Evolutionary conservation across 2,113 vertebrate genomes (phyloP), one percentile per base, ranked within the genome.

Genomic region (Pithys albifrons): DNA sequence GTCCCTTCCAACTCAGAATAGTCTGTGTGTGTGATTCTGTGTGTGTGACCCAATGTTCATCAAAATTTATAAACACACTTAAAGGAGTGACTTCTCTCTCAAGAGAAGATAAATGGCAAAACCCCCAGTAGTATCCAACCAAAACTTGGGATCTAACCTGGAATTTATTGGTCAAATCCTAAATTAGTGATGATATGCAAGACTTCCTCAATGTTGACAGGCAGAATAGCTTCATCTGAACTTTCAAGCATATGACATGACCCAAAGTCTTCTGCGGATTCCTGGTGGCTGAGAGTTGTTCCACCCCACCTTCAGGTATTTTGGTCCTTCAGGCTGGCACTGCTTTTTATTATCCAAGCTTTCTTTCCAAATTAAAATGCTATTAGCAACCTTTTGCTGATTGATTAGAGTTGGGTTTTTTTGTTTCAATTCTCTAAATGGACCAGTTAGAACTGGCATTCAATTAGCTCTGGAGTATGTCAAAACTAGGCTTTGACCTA

Each of bases 121-220:
- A 77, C 15, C 2, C 4, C 22, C 6, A 12, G 0, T 3, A 74
- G 12, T 15, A 77, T 64, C 1, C 35, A 67, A 65, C 5, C 16
- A 43, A 88, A 92, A 59, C 19, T 46, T 61, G 59, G 7, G 31
- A 83, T 73, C 39, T 29, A 57, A 10, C 2, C 9, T 41, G 27
- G 8, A 12, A 69, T 59, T 65, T 88, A 48, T 55, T 79, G 75
- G 39, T 88, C 45, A 79, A 83, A 49, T n/a, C n/a, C 31, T 62
- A n/a, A 45, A 31, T n/a, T 28, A 88, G 0, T 69, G 79, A 76
- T 49, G 35, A 72, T 3, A 37, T 58, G 17, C 24, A 80, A 49
- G 51, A 62, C 13, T 49, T 72, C 8, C n/a, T 89, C 33, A 81
- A 17, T 9, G 12, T 51, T 89, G 51, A 71, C 19, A 71, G 80